Evolutionary conservation across 2,113 vertebrate species (phyloP), one percentile per base, ranked within the genome.

Genomic region (Crotophaga sulcirostris): DNA sequence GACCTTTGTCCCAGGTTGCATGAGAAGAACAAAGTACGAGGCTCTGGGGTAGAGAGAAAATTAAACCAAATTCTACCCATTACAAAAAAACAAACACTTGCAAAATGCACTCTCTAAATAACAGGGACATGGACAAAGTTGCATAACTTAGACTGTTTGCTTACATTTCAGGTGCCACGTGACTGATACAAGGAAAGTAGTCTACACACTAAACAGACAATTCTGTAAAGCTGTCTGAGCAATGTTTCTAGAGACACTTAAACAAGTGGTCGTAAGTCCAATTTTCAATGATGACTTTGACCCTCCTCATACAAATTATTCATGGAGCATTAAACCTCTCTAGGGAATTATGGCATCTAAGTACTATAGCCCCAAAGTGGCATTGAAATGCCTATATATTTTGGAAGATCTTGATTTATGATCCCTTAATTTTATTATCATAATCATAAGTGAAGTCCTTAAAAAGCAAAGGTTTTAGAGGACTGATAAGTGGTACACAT

Each of bases 401-500:
- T 70, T 80, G 19, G 8, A 59, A 4, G 3, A 21, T 68, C 2
- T 54, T 88, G 3, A 85, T 86, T 72, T 33, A 68, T 2, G 10
- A 55, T 59, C 6, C 21, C 12, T 72, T 67, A 49, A 25, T 18
- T 63, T 28, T 42, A 36, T 58, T 68, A 33, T 26, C 10, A 44
- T 9, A 86, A 59, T 86, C 38, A 3, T n/a, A 86, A 80, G 68
- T 3, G 0, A 83, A 80, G 23, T 72, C 14, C 25, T 72, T 68
- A 64, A 72, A 28, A 89, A 59, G 28, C 8, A 84, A 51, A 55
- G 2, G 7, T 68, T 89, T 84, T 36, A 59, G 44, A 76, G 13
- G 7, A 44, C 10, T 59, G 12, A 31, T 62, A 26, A 75, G 67
- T n/a, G n/a, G 3, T 54, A 58, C 0, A 0, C 2, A 21, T 4